phyloP scores from a whole-genome alignment of 2,797 vertebrate species.

The Falco novaeseelandiae region DNA sequence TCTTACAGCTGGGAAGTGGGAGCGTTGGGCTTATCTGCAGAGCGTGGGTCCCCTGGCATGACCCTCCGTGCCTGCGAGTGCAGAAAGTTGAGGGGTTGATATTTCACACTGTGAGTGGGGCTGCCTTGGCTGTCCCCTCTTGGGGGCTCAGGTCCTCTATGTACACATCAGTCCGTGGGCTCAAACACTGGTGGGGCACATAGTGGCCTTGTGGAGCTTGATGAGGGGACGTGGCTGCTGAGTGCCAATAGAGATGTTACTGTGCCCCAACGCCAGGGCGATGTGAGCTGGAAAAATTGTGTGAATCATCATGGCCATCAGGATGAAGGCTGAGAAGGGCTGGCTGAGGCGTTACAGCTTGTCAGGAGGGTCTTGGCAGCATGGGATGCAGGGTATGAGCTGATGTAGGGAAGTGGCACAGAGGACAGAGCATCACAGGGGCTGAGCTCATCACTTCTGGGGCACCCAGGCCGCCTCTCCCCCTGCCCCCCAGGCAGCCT shows the following conservation, averaged over 20 bases:
- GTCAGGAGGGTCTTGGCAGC: neutral
- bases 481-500: neutral
- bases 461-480: neutral
- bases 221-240: neutral
- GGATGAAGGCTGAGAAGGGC: neutral
- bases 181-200: neutral
- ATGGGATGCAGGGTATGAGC: rapidly evolving
- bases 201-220: neutral
- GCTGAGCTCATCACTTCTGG: neutral
- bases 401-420: neutral
- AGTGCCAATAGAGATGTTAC: rapidly evolving
- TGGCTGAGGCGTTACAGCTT: neutral
- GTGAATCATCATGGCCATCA: neutral
- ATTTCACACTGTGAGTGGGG: neutral
- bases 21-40: neutral
- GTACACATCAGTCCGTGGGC: neutral
- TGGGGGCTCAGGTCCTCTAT: rapidly evolving
- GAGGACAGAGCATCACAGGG: rapidly evolving
- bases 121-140: neutral
- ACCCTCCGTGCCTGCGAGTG: rapidly evolving
- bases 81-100: neutral
- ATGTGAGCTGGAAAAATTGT: neutral
- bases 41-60: rapidly evolving
- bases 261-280: rapidly evolving
- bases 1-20: neutral